phyloP scores from a whole-genome alignment of 1,140 invertebrate species.

The Cryptotermes secundus region DNA sequence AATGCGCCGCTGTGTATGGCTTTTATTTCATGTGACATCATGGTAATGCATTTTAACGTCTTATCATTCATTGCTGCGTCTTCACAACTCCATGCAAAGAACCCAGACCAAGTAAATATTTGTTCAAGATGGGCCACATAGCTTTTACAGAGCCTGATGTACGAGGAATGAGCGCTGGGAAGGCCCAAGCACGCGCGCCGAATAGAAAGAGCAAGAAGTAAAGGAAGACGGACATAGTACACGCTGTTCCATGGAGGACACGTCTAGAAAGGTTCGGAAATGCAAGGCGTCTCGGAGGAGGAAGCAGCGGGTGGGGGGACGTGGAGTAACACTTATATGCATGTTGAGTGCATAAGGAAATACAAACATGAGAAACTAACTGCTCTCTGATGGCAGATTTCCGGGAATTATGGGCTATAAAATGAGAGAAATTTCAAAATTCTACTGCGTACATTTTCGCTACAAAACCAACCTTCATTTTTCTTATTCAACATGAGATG shows the following conservation, averaged over 20 bases:
- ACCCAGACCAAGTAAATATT: conserved; percentile 44
- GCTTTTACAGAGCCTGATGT: not conserved
- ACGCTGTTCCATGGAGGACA: too few relatives aligned
- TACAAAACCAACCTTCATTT: not conserved
- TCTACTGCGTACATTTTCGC: conserved; percentile 32
- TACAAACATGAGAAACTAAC: conserved; percentile 24
- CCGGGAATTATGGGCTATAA: conserved; percentile 36
- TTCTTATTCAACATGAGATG: not conserved
- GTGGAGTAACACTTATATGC: conserved; percentile 16
- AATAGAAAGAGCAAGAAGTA: not conserved
- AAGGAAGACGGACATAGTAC: too few relatives aligned
- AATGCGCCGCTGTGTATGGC: conserved; percentile 61
- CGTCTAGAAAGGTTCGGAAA: too few relatives aligned
- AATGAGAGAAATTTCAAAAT: conserved; percentile 32
- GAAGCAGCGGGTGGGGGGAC: too few relatives aligned
- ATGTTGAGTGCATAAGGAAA: conserved; percentile 30
- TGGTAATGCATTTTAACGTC: conserved; percentile 62
- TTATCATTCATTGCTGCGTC: conserved; percentile 64
- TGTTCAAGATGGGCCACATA: conserved; percentile 42
- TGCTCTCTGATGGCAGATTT: conserved; percentile 35
- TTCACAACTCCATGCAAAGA: conserved; percentile 40
- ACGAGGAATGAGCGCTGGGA: not conserved
- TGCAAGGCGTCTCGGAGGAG: too few relatives aligned
- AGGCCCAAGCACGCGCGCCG: not conserved
- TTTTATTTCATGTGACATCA: conserved; percentile 64